These are phyloP conservation scores for Strix occidentalis DNA, from an alignment of 2,797 vertebrate genomes.

Conservation along the genomic window DNA sequence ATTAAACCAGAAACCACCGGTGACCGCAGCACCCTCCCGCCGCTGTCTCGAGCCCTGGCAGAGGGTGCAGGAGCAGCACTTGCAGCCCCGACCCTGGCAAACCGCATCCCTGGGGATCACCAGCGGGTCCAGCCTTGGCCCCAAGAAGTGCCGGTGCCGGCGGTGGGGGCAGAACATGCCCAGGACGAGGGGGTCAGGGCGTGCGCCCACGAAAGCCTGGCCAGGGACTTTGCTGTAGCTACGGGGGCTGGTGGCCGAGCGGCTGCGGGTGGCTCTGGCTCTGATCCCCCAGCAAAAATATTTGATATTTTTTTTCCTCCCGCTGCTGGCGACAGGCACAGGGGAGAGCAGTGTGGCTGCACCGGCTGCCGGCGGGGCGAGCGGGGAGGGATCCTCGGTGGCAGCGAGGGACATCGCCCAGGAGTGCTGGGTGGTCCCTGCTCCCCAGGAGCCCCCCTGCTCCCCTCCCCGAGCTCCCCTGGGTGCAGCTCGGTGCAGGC, in stretches of 20 bases:
- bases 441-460: background rate
- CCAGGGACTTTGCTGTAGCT: background rate
- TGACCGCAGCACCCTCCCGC: accelerated
- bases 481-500: background rate
- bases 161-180: background rate
- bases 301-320: background rate
- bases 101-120: background rate
- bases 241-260: background rate
- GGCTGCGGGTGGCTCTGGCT: background rate
- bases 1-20: background rate
- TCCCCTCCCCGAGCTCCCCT: accelerated
- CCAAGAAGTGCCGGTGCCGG: background rate
- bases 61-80: background rate
- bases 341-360: background rate
- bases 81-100: background rate
- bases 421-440: background rate
- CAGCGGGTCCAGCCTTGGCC: accelerated
- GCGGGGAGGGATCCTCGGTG: background rate
- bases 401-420: background rate
- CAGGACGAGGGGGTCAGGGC: background rate
- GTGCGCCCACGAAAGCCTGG: background rate
- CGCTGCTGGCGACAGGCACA: background rate
- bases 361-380: background rate
- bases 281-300: background rate
- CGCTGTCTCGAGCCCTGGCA: background rate